A percentile compares a stretch with the other conserved stretches of the same genome.
phyloP scores from a whole-genome alignment of 2,888 invertebrate genomes.

The Quadriops clusia region DNA sequence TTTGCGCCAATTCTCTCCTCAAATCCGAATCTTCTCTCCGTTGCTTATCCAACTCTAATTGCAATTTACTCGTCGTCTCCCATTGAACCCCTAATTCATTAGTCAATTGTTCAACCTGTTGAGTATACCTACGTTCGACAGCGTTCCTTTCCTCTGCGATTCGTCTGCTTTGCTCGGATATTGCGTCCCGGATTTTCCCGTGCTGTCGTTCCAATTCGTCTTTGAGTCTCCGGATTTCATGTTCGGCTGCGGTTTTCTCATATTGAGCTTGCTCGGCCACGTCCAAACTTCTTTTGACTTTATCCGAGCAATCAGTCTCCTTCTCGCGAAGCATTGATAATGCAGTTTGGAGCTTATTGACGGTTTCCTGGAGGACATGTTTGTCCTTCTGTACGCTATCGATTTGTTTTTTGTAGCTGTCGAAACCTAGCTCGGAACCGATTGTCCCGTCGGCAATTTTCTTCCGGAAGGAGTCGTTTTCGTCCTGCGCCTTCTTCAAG shows the following conservation, averaged over 20 bases:
- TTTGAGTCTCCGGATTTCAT: slow-evolving; percentile 61
- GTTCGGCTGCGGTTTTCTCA: slow-evolving; percentile 63
- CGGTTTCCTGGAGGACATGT: slow-evolving; percentile 52
- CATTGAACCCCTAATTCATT: slow-evolving; percentile 70
- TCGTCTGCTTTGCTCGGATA: slow-evolving; percentile 59
- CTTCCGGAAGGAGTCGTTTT: slow-evolving; percentile 43
- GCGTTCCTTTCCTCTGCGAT: slow-evolving; percentile 60
- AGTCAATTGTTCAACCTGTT: slow-evolving; percentile 64
- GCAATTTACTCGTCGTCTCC: slow-evolving; percentile 65
- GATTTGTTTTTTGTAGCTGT: slow-evolving; percentile 52
- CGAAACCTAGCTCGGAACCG: slow-evolving; percentile 44
- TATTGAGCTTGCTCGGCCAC: slow-evolving; percentile 65
- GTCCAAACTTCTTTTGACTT: slow-evolving; percentile 56
- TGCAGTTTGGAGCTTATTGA: slow-evolving; percentile 53
- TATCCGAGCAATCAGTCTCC: slow-evolving; percentile 49
- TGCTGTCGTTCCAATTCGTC: slow-evolving; percentile 71
- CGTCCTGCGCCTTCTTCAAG: slow-evolving; percentile 58
- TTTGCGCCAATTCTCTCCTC: slow-evolving; percentile 65
- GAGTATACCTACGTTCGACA: slow-evolving; percentile 60
- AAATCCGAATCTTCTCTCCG: slow-evolving; percentile 64
- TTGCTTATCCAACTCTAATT: slow-evolving; percentile 67
- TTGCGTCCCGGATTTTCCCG: slow-evolving; percentile 59
- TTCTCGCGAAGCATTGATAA: slow-evolving; percentile 51
- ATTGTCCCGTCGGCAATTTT: slow-evolving; percentile 37
- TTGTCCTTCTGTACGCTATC: slow-evolving; percentile 63